Conservation (phyloP, 2,888 invertebrate genomes). For the Marronus borbonicus region DNA sequence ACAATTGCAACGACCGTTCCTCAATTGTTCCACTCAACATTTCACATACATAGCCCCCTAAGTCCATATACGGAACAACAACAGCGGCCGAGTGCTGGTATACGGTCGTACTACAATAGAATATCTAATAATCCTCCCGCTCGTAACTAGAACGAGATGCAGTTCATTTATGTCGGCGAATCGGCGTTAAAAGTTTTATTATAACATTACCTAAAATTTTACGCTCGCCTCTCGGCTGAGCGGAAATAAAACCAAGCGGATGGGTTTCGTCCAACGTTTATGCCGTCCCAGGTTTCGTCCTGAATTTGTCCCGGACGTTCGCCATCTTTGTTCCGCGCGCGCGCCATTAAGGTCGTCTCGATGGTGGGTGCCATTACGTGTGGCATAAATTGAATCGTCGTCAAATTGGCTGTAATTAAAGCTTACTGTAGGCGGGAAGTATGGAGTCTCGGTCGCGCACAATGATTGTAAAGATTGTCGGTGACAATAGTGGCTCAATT, state of each 20-base stretch:
- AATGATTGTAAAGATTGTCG: conserved; percentile 9
- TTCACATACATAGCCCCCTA: background rate
- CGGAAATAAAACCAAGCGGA: conserved; percentile 25
- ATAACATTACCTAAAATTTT: conserved; percentile 46
- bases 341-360: conserved; percentile 26
- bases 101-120: conserved; percentile 1
- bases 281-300: conserved; percentile 22
- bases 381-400: conserved; percentile 36
- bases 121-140: conserved; percentile 50
- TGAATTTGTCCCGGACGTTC: conserved; percentile 12
- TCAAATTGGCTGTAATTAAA: conserved; percentile 35
- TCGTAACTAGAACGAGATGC: conserved; percentile 47
- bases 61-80: conserved; percentile 3
- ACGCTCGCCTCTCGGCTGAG: background rate
- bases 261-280: background rate
- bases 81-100: background rate
- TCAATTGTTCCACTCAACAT: conserved; percentile 45
- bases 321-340: conserved; percentile 3
- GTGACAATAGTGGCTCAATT: background rate
- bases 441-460: background rate
- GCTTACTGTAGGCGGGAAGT: background rate
- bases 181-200: conserved; percentile 47
- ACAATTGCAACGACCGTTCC: conserved; percentile 46
- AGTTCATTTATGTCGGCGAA: conserved; percentile 38
- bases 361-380: conserved; percentile 20